Percentiles rank a stretch among this genome's conserved stretches.
Evolutionary conservation across 64 coral and sea anemone species (phyloP).

Genomic region (Actinia equina): DNA sequence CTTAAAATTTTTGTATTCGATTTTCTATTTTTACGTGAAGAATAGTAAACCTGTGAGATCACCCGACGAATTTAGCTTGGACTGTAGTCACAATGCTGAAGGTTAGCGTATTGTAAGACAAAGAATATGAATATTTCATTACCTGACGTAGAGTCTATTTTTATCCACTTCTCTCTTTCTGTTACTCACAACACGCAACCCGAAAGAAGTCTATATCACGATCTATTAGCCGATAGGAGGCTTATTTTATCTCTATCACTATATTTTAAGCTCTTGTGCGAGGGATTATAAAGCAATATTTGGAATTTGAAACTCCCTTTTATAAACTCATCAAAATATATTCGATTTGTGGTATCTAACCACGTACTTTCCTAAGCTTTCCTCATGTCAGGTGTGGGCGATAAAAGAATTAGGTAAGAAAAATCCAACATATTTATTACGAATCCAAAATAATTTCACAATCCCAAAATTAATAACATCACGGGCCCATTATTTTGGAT

Average conservation of each 20-base stretch:
- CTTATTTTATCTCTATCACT: background rate
- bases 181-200: background rate
- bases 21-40: background rate
- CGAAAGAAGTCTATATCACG: background rate
- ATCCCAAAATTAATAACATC: background rate
- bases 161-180: background rate
- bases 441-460: too few relatives aligned
- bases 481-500: background rate
- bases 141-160: background rate
- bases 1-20: background rate
- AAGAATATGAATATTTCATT: slow-evolving; percentile 14
- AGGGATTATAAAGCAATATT: background rate
- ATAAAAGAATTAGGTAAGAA: background rate
- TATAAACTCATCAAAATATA: background rate
- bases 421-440: too few relatives aligned
- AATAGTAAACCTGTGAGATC: background rate
- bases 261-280: background rate
- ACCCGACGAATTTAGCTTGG: background rate
- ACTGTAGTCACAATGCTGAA: background rate
- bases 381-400: background rate
- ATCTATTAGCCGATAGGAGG: background rate
- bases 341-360: background rate
- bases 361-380: background rate
- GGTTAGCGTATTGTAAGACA: background rate
- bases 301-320: background rate